Evolutionary conservation across 2,113 vertebrate genomes (phyloP).

Genomic region (Trichechus manatus): DNA sequence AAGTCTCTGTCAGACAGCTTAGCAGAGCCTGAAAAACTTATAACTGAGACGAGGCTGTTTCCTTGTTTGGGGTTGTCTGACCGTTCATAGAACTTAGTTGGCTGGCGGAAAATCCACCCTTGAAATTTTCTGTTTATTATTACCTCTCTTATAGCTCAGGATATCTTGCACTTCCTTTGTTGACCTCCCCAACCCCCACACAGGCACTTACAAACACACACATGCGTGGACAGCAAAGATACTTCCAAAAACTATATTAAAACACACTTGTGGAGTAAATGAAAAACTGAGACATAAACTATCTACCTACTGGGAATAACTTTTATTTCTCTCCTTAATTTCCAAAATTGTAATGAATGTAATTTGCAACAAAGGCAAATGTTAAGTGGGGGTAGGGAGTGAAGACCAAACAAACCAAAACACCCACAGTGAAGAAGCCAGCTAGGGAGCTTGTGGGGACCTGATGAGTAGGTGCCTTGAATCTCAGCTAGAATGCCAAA

Average conservation of each 20-base stretch:
- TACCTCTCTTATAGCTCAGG: background rate
- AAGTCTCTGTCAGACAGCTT: conserved; percentile 7
- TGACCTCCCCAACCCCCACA: accelerated
- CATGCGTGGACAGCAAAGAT: background rate
- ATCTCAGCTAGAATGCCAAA: conserved; percentile 17
- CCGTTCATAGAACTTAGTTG: background rate
- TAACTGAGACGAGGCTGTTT: background rate
- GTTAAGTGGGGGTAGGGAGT: background rate
- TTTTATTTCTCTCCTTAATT: background rate
- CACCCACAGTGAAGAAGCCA: background rate
- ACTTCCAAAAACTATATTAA: background rate
- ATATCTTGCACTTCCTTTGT: background rate
- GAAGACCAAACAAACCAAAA: background rate
- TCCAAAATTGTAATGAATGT: conserved; percentile 29
- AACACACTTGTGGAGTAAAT: background rate
- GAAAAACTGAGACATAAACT: background rate
- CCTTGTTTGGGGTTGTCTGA: background rate
- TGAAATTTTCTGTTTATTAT: conserved; percentile 38
- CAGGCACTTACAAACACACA: background rate
- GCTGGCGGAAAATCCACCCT: background rate
- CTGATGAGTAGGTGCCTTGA: background rate
- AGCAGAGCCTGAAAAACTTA: background rate
- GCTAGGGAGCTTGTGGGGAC: background rate
- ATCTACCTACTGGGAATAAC: background rate
- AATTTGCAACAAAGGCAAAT: background rate